phyloP scores from a whole-genome alignment of 2,113 vertebrate genomes.

The Otis tarda region DNA sequence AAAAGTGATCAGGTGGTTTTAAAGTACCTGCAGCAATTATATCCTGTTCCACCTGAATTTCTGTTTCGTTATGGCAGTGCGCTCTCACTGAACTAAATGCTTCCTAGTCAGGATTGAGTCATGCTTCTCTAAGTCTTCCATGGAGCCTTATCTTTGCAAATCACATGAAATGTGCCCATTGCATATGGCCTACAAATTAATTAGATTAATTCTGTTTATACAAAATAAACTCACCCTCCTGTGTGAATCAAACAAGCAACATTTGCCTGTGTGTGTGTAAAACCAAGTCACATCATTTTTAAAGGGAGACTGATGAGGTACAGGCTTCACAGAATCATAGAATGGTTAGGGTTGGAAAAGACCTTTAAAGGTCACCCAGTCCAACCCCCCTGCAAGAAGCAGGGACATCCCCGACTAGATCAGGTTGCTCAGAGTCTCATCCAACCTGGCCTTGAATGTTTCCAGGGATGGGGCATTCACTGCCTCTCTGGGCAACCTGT shows the following conservation, averaged over 20 bases:
- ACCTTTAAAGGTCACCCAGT: too few relatives aligned
- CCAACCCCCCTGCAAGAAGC: too few relatives aligned
- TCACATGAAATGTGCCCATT: conserved; percentile 4
- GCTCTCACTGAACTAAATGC: background rate
- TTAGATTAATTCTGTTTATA: background rate
- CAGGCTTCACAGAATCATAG: too few relatives aligned
- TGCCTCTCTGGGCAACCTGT: too few relatives aligned
- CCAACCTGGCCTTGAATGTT: too few relatives aligned
- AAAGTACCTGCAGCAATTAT: background rate
- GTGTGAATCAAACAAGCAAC: background rate
- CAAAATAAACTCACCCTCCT: background rate
- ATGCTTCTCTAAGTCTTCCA: background rate
- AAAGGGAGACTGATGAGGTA: background rate
- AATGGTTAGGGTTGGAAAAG: too few relatives aligned
- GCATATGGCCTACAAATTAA: background rate
- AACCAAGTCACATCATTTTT: background rate
- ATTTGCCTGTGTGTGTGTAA: background rate
- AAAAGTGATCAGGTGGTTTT: background rate
- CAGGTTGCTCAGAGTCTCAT: too few relatives aligned
- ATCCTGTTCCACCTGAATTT: conserved; percentile 24
- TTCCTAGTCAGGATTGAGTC: background rate
- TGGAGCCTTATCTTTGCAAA: conserved; percentile 20
- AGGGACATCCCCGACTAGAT: too few relatives aligned
- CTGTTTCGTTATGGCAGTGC: background rate
- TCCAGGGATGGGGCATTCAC: too few relatives aligned